Conservation (phyloP, 2,113 vertebrate genomes). For the Siniperca chuatsi region DNA sequence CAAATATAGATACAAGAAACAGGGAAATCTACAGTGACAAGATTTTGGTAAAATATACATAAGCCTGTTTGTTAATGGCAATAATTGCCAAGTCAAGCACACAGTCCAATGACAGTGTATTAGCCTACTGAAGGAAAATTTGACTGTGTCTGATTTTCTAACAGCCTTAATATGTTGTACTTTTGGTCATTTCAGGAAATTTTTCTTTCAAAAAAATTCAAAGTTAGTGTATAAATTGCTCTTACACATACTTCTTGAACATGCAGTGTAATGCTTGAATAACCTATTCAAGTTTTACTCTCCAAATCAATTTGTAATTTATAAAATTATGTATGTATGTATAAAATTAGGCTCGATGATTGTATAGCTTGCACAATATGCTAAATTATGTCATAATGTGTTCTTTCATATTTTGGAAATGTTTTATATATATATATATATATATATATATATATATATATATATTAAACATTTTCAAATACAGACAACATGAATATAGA, state of each 20-base stretch:
- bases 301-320: background rate
- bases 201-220: background rate
- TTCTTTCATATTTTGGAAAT: background rate
- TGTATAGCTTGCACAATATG: background rate
- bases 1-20: constrained; percentile 81
- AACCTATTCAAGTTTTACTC: background rate
- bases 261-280: background rate
- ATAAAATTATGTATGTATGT: background rate
- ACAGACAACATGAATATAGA: background rate
- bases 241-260: background rate
- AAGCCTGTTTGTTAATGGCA: constrained; percentile 67
- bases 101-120: constrained; percentile 21
- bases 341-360: background rate
- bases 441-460: too few species aligned
- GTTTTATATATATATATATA: background rate
- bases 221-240: background rate
- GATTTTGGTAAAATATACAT: constrained; percentile 73
- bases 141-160: background rate
- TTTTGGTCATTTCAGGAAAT: background rate
- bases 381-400: background rate
- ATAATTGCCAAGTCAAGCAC: constrained; percentile 58
- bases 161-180: background rate
- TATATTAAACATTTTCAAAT: background rate
- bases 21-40: constrained; percentile 68
- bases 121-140: background rate